Base-by-base conservation (phyloP, 2,113 vertebrate genomes). In the Taxidea taxus region DNA sequence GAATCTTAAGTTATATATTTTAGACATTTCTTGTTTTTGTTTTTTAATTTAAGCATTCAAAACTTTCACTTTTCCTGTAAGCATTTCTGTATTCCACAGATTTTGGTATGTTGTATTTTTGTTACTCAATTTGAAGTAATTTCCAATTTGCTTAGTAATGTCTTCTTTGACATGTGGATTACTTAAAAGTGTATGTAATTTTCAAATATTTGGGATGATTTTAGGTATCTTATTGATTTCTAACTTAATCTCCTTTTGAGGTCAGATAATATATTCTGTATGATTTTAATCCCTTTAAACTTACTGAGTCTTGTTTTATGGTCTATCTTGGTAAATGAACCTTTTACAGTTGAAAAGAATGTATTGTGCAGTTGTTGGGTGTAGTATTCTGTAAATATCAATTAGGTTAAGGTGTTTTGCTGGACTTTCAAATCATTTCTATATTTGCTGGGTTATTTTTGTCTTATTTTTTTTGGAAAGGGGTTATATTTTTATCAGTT, bases 41-140 rank as follows among this genome's bases (percentile, higher is more conserved):
- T 91, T 87, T 84, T 37, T 91, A 37, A 92, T 95, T 60, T 58
- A 70, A 93, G 16, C 56, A 60, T 74, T 64, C 51, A 89, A 68
- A 94, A 54, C 47, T 91, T 25, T 84, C 78, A 60, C 37, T 95
- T 93, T 72, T 87, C 29, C 21, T 95, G 2, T 49, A 75, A 84
- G 31, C 18, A 85, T 14, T 90, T 23, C 13, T 68, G 9, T 18
- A 84, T 47, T 39, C 47, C 3, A 47, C 9, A 81, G 34, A 72
- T 92, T 95, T 95, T 85, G 72, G 37, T 92, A 51, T 75, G n/a
- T 81, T 94, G 13, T 74, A n/a, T 82, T 92, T 90, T 95, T 87
- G 54, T 91, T 64, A 81, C 87, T 94, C 37, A 94, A 7, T 75
- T 87, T 64, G 77, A 94, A 92, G 68, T 95, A 58, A 7, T 60